Base-by-base conservation (phyloP, 2,888 invertebrate genomes). In the Cephus rjabovi region DNA sequence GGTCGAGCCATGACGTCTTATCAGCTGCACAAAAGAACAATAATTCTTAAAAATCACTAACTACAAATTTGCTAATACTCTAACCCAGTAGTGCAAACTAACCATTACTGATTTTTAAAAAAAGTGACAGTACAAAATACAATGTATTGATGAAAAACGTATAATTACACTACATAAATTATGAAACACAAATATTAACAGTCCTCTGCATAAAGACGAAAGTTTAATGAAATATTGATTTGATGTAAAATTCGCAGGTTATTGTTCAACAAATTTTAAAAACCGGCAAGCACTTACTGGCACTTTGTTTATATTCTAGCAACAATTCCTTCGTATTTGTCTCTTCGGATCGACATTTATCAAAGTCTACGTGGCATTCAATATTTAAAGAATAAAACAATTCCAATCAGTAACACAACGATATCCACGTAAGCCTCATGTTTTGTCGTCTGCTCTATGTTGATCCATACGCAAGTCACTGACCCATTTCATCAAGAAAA, bases 1-100 rank as follows among this genome's bases (percentile, higher is more conserved):
- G 75, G 80, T 75, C 85, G 88, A 4, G 82, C 87, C 89, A 89
- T 89, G 2, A 9, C 9, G 56, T 56, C 6, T 56, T 23, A 23
- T 56, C 9, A 56, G 23, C 56, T 56, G 56, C 23, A 56, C 56
- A 23, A 23, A 23, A 56, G 1, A 56, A 56, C 6, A 56, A 56
- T 56, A 56, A 56, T 56, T 56, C 6, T 56, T 56, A 9, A 56
- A 56, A 40, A 6, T 56, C 23, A 23, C 1, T 56, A 23, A 40
- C 40, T 40, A 56, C 56, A 23, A 56, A 56, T 56, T 56, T 56
- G 56, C 23, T 56, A 56, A 56, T 56, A 23, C 23, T 56, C 56
- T 56, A 56, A 23, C 9, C 9, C 56, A 56, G 23, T 56, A 56
- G 23, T 56, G 56, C 56, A 15, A 56, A 23, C 56, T 56, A 56